phyloP scores from a whole-genome alignment of 1,140 invertebrate species.

The Philotrypesis tridentata region DNA sequence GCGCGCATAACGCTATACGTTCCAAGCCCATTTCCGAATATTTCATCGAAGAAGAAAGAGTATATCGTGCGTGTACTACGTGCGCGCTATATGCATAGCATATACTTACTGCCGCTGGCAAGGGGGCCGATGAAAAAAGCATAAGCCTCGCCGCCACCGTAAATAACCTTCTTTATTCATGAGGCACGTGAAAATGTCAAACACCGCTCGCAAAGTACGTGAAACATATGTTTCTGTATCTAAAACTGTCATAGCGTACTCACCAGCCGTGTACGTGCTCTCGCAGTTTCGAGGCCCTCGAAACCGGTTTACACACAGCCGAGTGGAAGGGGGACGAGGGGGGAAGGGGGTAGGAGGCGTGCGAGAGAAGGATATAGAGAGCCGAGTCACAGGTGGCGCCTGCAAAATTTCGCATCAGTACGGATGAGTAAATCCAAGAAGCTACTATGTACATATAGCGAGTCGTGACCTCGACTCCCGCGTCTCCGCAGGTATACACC shows the following conservation, averaged over 20 bases:
- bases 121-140: neutral
- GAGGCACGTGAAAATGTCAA: neutral
- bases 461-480: too few relatives aligned
- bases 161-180: neutral
- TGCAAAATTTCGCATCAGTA: slow-evolving; percentile 49
- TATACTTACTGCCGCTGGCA: too few relatives aligned
- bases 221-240: neutral
- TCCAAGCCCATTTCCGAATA: too few relatives aligned
- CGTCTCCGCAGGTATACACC: neutral
- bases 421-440: slow-evolving; percentile 51
- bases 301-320: neutral
- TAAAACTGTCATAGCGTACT: slow-evolving; percentile 3
- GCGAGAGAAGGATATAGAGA: neutral
- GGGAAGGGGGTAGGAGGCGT: neutral
- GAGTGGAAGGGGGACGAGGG: too few relatives aligned
- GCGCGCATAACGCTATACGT: too few relatives aligned
- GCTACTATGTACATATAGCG: neutral
- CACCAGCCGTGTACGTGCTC: slow-evolving; percentile 19
- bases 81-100: too few relatives aligned
- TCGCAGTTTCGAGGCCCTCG: slow-evolving; percentile 4
- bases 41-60: too few relatives aligned
- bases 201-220: neutral
- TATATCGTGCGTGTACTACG: too few relatives aligned
- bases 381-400: slow-evolving; percentile 49
- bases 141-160: neutral